These are phyloP conservation scores for Diplodus sargus DNA, from an alignment of 2,797 vertebrate species.

Conservation along the genomic window DNA sequence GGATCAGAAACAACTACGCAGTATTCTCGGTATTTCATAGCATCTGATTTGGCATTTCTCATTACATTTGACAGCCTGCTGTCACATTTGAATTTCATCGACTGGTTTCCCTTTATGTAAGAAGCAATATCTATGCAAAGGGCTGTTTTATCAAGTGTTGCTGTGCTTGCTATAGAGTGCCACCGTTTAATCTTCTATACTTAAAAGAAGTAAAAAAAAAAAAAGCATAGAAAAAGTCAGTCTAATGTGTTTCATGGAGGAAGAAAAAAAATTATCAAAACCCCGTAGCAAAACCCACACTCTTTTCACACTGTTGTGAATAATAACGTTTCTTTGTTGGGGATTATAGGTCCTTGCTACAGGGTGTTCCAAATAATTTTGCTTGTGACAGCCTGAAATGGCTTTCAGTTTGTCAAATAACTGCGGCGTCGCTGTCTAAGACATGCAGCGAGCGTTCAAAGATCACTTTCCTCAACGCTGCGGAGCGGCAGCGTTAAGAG, in stretches of 20 bases:
- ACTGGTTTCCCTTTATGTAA: constrained; percentile 60
- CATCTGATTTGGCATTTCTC: constrained; percentile 54
- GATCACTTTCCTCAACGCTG: constrained; percentile 76
- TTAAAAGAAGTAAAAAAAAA: constrained; percentile 68
- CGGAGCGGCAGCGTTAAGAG: constrained; percentile 69
- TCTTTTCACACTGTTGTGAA: constrained; percentile 76
- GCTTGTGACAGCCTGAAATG: constrained; percentile 72
- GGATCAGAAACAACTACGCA: constrained; percentile 43
- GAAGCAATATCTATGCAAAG: constrained; percentile 72
- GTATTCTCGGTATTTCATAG: constrained; percentile 35
- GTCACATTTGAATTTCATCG: constrained; percentile 52
- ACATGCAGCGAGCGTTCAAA: constrained; percentile 71
- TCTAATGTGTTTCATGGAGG: constrained; percentile 70
- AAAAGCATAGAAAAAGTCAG: constrained; percentile 63
- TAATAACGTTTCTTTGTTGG: constrained; percentile 77
- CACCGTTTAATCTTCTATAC: constrained; percentile 66
- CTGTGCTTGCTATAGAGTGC: constrained; percentile 50
- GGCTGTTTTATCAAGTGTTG: constrained; percentile 67
- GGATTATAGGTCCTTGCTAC: constrained; percentile 79
- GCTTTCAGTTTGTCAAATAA: constrained; percentile 79
- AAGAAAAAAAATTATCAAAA: constrained; percentile 63
- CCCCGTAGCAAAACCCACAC: constrained; percentile 63
- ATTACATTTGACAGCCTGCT: constrained; percentile 63
- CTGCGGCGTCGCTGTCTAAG: constrained; percentile 74
- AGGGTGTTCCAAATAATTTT: constrained; percentile 76